These are phyloP conservation scores for Hololepta plana DNA, from an alignment of 2,888 invertebrate genomes.

Conservation along the genomic window DNA sequence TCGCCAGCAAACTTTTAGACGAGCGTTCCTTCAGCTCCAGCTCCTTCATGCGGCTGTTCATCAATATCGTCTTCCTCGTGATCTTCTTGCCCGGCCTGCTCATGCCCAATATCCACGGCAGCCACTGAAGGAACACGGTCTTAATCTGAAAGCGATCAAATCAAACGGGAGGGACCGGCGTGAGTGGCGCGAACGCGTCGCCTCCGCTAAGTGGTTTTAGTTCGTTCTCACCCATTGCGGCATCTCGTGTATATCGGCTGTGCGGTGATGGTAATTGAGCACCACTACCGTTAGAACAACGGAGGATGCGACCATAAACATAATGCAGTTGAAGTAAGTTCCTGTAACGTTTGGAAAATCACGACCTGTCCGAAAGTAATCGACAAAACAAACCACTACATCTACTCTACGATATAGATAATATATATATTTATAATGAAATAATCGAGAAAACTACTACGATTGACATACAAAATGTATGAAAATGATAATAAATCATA, in stretches of 20 bases:
- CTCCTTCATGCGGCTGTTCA: slow-evolving; percentile 68
- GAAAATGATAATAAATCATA: slow-evolving; percentile 5
- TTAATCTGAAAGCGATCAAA: slow-evolving; percentile 62
- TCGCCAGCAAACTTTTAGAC: slow-evolving; percentile 87
- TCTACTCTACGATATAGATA: slow-evolving; percentile 3
- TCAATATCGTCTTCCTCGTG: slow-evolving; percentile 74
- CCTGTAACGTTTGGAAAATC: slow-evolving; percentile 29
- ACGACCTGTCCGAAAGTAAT: slow-evolving; percentile 1
- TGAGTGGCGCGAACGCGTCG: no score
- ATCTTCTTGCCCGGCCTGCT: slow-evolving; percentile 89
- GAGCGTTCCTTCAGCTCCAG: slow-evolving; percentile 41
- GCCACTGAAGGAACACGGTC: slow-evolving; percentile 89
- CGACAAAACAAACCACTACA: slow-evolving; percentile 6
- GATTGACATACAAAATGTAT: no score
- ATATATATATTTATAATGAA: not conserved
- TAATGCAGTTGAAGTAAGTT: slow-evolving; percentile 98
- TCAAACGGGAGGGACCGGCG: no score
- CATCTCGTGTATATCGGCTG: slow-evolving; percentile 94
- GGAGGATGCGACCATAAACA: slow-evolving; percentile 98
- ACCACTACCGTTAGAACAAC: slow-evolving; percentile 94
- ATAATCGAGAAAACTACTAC: no score
- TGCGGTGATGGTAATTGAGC: slow-evolving; percentile 92
- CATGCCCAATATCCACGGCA: slow-evolving; percentile 94
- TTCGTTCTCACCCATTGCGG: slow-evolving; percentile 93
- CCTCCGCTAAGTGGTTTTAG: no score